Evolutionary conservation across 2,888 invertebrate genomes (phyloP), one percentile per base, ranked within the genome.

Genomic region (Eurytoma californica): DNA sequence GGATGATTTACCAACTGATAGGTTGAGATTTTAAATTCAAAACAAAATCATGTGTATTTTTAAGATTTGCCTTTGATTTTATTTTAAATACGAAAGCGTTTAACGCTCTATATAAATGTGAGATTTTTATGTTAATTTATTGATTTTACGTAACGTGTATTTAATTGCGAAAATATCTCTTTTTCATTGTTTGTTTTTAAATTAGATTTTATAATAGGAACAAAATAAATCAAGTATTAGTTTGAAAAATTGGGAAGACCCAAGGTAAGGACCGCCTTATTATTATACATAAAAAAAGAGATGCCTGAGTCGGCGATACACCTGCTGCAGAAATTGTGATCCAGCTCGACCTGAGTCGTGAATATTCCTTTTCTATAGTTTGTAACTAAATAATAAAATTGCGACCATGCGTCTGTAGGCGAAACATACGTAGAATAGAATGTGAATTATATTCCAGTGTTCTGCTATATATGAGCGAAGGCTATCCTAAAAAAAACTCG

Each of bases 301-400:
- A 72, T 24, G 70, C 61, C 70, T 65, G 53, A 49, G 49, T 20
- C 24, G 66, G 68, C 68, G 20, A 51, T 51, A 58, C 51, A 77
- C 66, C 61, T 74, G 69, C 55, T 76, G 61, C 76, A 73, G 61
- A 72, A 70, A 76, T 63, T 80, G 79, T 80, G 79, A 80, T 77
- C 73, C 68, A 78, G 63, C 30, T 78, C 75, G 53, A 81, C 57
- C 13, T 53, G 69, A 68, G 74, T 79, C 75, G 53, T 65, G 57
- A 79, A 72, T 79, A 81, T 79, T 79, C 63, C 67, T 81, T 81
- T 79, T 79, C 76, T 81, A 81, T 79, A 81, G 81, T 81, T 73
- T 77, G 30, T 79, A 81, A 72, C 57, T 66, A 61, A 74, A 58
- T n/a, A 66, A 73, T 63, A 78, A 72, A 55, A 76, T 72, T 39